Evolutionary conservation across 2,797 vertebrate species (phyloP).

Genomic region (Scleropages formosus): DNA sequence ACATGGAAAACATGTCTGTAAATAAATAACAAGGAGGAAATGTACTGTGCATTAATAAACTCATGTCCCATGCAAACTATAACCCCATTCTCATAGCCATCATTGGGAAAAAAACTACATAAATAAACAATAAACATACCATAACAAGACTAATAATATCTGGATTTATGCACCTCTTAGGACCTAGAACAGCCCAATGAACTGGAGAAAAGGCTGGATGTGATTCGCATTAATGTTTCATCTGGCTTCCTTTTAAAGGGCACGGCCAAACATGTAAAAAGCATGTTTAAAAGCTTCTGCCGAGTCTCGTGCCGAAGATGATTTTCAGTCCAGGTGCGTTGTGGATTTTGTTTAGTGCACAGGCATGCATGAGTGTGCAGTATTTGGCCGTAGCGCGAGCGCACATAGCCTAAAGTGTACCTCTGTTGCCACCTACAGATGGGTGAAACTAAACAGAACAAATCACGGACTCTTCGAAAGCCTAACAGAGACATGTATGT

Average conservation of each 20-base stretch:
- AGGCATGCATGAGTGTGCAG: not conserved
- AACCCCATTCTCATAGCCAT: not conserved
- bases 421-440: constrained; percentile 28
- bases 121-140: not conserved
- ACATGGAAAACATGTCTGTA: not conserved
- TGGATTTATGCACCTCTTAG: not conserved
- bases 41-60: not conserved
- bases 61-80: no score
- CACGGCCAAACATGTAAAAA: not conserved
- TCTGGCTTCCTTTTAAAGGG: not conserved
- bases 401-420: not conserved
- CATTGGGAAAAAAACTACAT: not conserved
- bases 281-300: not conserved
- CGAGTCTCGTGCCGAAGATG: not conserved
- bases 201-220: not conserved
- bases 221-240: constrained; percentile 14
- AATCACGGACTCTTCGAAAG: not conserved
- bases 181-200: not conserved
- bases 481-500: not conserved
- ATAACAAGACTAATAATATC: not conserved
- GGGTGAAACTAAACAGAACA: not conserved
- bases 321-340: not conserved
- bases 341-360: not conserved
- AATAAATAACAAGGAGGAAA: not conserved
- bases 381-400: not conserved